Percentiles rank a stretch among this genome's conserved stretches.
Conservation (phyloP, 2,113 vertebrate species). For the Rhynchopsitta pachyrhyncha region DNA sequence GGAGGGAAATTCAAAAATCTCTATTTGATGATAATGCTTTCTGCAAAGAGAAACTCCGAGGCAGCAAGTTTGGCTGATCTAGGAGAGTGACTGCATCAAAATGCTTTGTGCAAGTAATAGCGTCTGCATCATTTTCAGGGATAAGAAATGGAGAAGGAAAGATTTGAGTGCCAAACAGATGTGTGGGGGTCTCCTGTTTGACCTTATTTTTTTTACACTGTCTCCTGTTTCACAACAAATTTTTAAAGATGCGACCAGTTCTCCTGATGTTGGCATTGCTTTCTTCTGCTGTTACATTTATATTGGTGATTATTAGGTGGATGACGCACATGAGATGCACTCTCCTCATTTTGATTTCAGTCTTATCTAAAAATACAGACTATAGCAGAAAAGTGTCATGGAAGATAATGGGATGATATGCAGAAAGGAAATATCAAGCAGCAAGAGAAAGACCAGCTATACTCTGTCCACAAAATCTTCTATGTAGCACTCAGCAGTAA, state of each 20-base stretch:
- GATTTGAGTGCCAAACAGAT: background rate
- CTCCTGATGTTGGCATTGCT: background rate
- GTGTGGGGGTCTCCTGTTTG: background rate
- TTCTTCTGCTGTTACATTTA: background rate
- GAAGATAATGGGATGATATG: background rate
- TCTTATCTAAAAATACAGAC: background rate
- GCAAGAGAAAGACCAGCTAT: background rate
- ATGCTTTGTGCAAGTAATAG: background rate
- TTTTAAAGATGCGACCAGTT: background rate
- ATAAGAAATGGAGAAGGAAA: background rate
- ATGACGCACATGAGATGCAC: fast-evolving
- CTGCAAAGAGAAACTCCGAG: background rate
- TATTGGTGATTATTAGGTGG: background rate
- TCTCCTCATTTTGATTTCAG: background rate
- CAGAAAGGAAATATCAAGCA: background rate
- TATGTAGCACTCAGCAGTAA: background rate
- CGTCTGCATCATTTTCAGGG: background rate
- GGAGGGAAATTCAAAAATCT: background rate
- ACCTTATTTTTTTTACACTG: background rate
- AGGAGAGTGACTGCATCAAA: background rate
- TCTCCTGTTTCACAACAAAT: background rate
- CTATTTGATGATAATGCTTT: background rate
- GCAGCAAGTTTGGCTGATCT: background rate
- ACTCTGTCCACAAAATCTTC: background rate
- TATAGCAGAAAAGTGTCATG: background rate